Evolutionary conservation across 2,888 invertebrate genomes (phyloP), one percentile per base, ranked within the genome.

Genomic region (Neoitamus cyanurus): DNA sequence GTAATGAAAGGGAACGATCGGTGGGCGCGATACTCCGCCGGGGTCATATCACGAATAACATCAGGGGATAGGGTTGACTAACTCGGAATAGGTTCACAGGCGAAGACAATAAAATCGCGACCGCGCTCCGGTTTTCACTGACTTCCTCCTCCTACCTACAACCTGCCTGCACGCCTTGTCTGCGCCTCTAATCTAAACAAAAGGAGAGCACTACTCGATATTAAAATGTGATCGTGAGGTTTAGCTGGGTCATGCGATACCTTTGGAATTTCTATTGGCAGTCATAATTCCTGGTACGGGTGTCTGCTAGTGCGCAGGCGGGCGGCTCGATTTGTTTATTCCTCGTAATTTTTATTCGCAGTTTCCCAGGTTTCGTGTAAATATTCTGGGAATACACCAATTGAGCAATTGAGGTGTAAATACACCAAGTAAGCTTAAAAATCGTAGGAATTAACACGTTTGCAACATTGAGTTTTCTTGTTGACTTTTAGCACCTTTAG

Each of bases 161-260:
- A 25, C 69, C 13, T 83, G 11, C 58, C 58, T 9, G 58, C 25
- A 58, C 15, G 58, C 58, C 31, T 30, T 58, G 75, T 28, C 82
- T 82, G 25, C 9, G 48, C 69, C 69, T 69, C 58, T 31, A 69
- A 82, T 82, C 82, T 69, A 37, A 34, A 69, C 69, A 69, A 69
- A 82, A 84, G 72, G 46, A 46, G 68, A 84, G 69, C 69, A 78
- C 28, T 84, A 28, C 68, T 72, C 80, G n/a, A 84, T 84, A 73
- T 84, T 69, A 84, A 84, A 84, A 84, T 84, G 84, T 68, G 84
- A 84, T 84, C 84, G 84, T 84, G 84, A 82, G 84, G 84, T 73
- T 84, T 84, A 31, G 48, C 20, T 72, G 48, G 84, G 84, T 84
- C 84, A 82, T 84, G 84, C 84, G 82, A 84, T 84, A 84, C 82